phyloP scores from a whole-genome alignment of 2,797 vertebrate species.

The Anguilla anguilla region DNA sequence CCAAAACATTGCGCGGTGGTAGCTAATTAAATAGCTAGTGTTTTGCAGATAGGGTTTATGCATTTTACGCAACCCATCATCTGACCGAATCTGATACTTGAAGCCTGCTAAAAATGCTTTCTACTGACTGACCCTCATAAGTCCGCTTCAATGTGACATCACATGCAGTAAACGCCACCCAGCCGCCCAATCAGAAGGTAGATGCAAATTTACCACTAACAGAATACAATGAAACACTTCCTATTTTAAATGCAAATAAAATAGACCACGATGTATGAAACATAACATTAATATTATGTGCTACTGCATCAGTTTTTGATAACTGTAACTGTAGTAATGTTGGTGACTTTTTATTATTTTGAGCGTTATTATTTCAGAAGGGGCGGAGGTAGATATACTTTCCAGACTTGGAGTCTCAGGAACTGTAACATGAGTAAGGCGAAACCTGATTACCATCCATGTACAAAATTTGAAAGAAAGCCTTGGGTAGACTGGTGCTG shows the following conservation, averaged over 20 bases:
- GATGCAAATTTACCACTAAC: constrained; percentile 38
- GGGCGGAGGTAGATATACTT: not conserved
- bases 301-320: not conserved
- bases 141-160: constrained; percentile 50
- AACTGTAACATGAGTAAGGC: not conserved
- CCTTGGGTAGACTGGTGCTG: not conserved
- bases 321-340: not conserved
- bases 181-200: constrained; percentile 57
- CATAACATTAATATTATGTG: not conserved
- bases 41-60: not conserved
- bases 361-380: not conserved
- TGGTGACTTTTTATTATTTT: not conserved
- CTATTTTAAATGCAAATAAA: not conserved
- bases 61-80: constrained; percentile 18
- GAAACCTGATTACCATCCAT: not conserved
- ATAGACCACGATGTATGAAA: not conserved
- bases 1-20: not conserved
- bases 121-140: not conserved
- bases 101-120: constrained; percentile 25
- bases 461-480: not conserved
- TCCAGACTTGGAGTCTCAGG: not conserved
- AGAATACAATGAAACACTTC: not conserved
- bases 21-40: not conserved
- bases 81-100: constrained; percentile 21
- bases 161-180: constrained; percentile 29